Conservation (phyloP, 2,797 vertebrate species). For the Halcyon chelicuti region DNA sequence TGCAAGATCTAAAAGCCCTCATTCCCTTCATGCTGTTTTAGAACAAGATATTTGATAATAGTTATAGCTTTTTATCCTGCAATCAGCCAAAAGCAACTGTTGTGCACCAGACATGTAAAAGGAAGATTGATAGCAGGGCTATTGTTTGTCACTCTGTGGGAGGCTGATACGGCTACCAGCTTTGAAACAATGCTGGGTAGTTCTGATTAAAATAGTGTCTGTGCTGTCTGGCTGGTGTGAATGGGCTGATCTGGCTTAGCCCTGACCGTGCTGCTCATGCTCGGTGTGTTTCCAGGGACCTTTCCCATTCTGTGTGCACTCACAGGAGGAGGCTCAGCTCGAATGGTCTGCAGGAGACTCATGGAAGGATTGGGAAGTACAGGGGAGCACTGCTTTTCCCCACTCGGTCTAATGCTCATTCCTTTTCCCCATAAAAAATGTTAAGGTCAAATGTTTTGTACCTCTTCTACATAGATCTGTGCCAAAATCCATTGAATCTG, state of each 20-base stretch:
- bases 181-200: neutral
- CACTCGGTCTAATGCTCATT: neutral
- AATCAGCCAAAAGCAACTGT: neutral
- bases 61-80: neutral
- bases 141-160: neutral
- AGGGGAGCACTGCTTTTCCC: neutral
- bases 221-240: neutral
- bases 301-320: neutral
- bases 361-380: neutral
- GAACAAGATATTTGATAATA: neutral
- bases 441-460: neutral
- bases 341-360: neutral
- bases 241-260: fast-evolving
- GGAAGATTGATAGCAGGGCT: neutral
- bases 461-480: neutral
- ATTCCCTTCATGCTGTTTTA: neutral
- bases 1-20: neutral
- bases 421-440: neutral
- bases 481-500: neutral
- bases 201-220: neutral
- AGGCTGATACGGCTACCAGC: neutral
- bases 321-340: neutral
- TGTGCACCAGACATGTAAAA: neutral
- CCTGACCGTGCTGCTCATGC: neutral
- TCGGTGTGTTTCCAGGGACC: neutral